phyloP scores from a whole-genome alignment of 2,888 invertebrate genomes.

The Drosophila nigritarsus region DNA sequence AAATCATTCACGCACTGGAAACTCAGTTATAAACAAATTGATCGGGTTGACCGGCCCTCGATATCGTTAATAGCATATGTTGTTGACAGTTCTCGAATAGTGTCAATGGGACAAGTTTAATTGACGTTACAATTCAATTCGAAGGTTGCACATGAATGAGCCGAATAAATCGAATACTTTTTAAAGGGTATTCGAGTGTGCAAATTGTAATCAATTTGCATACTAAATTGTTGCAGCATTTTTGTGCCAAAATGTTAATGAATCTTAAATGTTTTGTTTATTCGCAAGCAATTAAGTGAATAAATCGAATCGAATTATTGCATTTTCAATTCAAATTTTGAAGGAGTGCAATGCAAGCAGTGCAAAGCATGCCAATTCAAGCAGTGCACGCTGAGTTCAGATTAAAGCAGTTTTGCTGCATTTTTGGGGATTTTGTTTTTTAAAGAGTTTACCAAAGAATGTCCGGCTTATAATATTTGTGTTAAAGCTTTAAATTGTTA shows the following conservation, averaged over 20 bases:
- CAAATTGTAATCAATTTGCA: slow-evolving; percentile 5
- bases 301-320: not conserved
- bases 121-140: slow-evolving; percentile 71
- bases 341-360: not conserved
- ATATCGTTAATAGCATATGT: slow-evolving; percentile 14
- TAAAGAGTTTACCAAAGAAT: not conserved
- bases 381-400: not conserved
- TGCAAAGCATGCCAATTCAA: not conserved
- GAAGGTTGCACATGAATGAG: slow-evolving; percentile 41
- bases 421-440: not conserved
- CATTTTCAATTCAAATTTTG: not conserved
- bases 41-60: slow-evolving; percentile 36
- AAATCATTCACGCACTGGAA: slow-evolving; percentile 40
- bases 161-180: not conserved
- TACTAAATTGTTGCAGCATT: not conserved
- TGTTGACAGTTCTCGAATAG: slow-evolving; percentile 53
- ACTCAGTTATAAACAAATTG: slow-evolving; percentile 64
- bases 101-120: slow-evolving; percentile 63
- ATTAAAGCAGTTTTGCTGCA: not conserved
- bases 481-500: not conserved
- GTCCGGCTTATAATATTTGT: not conserved
- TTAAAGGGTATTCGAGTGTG: not conserved
- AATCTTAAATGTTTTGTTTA: not conserved
- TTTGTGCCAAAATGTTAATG: not conserved
- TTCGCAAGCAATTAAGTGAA: not conserved